These are phyloP conservation scores for Acanthaster planci DNA, from an alignment of 35 echinoderm and acorn worm species.

Conservation along the genomic window DNA sequence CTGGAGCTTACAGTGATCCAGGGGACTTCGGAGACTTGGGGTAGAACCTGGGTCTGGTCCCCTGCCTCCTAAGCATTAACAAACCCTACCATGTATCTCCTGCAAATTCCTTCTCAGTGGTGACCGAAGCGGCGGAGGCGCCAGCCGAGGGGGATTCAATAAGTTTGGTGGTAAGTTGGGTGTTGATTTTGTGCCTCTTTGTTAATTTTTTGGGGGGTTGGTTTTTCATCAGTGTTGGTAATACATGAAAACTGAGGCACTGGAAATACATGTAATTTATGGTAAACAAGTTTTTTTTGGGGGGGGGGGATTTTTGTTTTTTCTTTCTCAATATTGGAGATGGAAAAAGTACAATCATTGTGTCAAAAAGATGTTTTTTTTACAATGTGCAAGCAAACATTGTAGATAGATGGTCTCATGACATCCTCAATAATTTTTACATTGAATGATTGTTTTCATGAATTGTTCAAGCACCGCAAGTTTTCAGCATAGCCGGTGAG, in stretches of 20 bases:
- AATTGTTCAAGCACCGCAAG: too few species aligned
- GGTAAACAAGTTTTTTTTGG: neutral
- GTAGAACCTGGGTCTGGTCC: neutral
- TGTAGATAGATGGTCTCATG: too few species aligned
- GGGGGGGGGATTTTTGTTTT: neutral
- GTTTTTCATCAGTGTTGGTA: neutral
- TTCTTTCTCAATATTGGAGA: too few species aligned
- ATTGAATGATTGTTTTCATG: too few species aligned
- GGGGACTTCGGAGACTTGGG: neutral
- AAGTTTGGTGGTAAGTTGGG: slow-evolving; percentile 69
- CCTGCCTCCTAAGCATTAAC: slow-evolving; percentile 62
- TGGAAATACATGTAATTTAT: neutral
- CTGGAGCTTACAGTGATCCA: slow-evolving; percentile 6
- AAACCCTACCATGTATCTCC: slow-evolving; percentile 20
- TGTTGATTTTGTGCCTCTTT: slow-evolving; percentile 4
- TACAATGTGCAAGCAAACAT: too few species aligned
- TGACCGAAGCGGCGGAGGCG: slow-evolving; percentile 55
- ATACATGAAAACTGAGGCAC: neutral
- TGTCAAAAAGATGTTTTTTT: too few species aligned
- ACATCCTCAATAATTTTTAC: too few species aligned
- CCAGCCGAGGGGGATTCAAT: slow-evolving; percentile 63
- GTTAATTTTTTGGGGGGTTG: neutral
- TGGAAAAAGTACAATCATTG: too few species aligned
- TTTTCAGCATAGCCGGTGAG: too few species aligned
- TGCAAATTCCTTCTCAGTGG: slow-evolving; percentile 48